Base-by-base conservation (phyloP, 1,140 invertebrate genomes). In the Drosophila tsacasi region DNA sequence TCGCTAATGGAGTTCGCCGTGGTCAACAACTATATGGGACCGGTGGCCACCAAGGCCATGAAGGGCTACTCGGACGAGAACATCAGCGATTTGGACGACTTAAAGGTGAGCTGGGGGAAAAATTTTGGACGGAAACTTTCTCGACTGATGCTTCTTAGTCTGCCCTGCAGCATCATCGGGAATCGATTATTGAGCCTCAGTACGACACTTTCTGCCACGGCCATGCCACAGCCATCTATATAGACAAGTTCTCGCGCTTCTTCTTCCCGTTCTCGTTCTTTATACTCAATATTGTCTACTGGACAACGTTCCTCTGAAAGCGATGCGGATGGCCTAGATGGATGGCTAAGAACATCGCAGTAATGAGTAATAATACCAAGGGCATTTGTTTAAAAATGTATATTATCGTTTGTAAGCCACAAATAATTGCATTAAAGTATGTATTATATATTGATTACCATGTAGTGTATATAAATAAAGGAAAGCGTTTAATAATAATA, bases 1-100 rank as follows among this genome's bases (percentile, higher is more conserved):
- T 98, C 97, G 0, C 93, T 98, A 1, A 97, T 98, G 95, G 97
- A 98, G 93, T 98, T 98, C 91, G 97, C 97, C 2, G 95, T 98
- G 2, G 97, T 98, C 25, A 98, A 98, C 92, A 97, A 97, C 93
- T 97, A 97, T 93, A 97, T 98, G 96, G 97, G 97, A 0, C 96
- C 96, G 0, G 95, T 97, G 0, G 96, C 97, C 25, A 97, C 96
- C 25, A 97, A 97, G 93, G 96, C 96, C 8, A 97, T 97, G 97
- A 97, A 97, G 91, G 97, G 97, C 10, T 98, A 97, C 83, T 97
- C 97, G 0, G 97, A 97, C 91, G 97, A 97, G 91, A 97, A 98
- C 89, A 93, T 97, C 32, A 95, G 95, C 73, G 95, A 96, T 78
- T 93, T 96, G 69, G 96, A 96, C 82, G 96, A 97, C 66, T 96